Evolutionary conservation across 2,113 vertebrate genomes (phyloP).

Genomic region (Melanerpes formicivorus): DNA sequence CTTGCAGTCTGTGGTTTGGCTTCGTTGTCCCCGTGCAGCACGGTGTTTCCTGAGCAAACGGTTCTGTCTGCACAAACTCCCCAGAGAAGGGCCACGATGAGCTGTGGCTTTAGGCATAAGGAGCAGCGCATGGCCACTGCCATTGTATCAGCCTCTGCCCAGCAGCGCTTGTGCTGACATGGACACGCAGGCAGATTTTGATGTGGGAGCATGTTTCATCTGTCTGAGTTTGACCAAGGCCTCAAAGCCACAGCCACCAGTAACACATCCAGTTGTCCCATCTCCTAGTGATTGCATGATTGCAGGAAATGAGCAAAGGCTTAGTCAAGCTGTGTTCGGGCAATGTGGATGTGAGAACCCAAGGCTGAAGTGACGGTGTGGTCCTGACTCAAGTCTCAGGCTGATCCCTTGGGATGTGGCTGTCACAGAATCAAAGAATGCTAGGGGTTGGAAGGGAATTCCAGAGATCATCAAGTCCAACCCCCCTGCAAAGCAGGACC

Average conservation of each 20-base stretch:
- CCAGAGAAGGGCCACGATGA: background rate
- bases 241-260: background rate
- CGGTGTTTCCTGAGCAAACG: background rate
- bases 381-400: background rate
- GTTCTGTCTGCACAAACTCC: background rate
- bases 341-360: rapidly evolving
- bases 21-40: background rate
- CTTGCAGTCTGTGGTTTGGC: background rate
- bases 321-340: background rate
- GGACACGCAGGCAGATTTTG: background rate
- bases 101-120: background rate
- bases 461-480: too few species aligned
- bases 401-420: background rate
- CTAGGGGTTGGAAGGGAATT: too few species aligned
- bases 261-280: background rate
- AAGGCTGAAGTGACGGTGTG: background rate
- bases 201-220: background rate
- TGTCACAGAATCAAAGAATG: too few species aligned
- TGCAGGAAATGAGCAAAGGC: background rate
- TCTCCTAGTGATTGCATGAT: background rate
- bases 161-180: background rate
- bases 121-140: conserved; percentile 8
- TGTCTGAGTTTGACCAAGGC: background rate
- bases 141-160: background rate
- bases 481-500: too few species aligned